Percentiles rank a stretch among this genome's conserved stretches.
These are phyloP conservation scores for Drosophila anomalata DNA, from an alignment of 2,888 invertebrate genomes.

Conservation along the genomic window DNA sequence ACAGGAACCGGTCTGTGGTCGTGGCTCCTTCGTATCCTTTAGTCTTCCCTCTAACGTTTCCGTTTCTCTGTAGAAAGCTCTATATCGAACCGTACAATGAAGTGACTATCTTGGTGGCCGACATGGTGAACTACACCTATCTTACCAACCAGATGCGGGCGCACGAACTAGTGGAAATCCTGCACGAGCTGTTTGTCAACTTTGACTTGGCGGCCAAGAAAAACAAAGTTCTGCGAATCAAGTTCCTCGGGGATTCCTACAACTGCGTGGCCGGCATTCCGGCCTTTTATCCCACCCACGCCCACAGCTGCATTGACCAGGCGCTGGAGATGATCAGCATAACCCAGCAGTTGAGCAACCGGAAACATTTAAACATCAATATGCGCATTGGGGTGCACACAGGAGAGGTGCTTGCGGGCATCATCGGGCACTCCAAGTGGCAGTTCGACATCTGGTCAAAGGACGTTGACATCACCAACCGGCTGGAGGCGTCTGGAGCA, in stretches of 20 bases:
- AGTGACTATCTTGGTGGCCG: conserved; percentile 88
- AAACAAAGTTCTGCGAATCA: conserved; percentile 91
- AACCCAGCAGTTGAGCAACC: conserved; percentile 89
- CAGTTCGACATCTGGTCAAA: conserved; percentile 98
- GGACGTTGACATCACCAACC: conserved; percentile 97
- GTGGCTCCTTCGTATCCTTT: neutral
- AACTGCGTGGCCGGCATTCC: conserved; percentile 96
- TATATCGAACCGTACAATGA: neutral
- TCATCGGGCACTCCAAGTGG: conserved; percentile 96
- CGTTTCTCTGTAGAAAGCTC: neutral
- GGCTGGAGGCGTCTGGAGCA: conserved; percentile 95
- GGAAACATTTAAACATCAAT: conserved; percentile 92
- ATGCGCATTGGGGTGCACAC: conserved; percentile 98
- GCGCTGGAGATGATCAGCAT: conserved; percentile 95
- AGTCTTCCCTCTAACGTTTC: neutral
- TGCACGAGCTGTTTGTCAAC: conserved; percentile 94
- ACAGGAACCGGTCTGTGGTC: neutral
- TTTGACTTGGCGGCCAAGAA: conserved; percentile 95
- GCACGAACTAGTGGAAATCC: conserved; percentile 91
- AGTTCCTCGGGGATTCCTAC: conserved; percentile 96
- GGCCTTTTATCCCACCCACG: conserved; percentile 89
- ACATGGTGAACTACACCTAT: conserved; percentile 94
- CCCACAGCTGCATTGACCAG: conserved; percentile 93
- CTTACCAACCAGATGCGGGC: conserved; percentile 87
- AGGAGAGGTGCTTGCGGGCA: conserved; percentile 94